A percentile compares a stretch with the other conserved stretches of the same genome.
Conservation (phyloP, 1,140 invertebrate species). For the Amyelois transitella region DNA sequence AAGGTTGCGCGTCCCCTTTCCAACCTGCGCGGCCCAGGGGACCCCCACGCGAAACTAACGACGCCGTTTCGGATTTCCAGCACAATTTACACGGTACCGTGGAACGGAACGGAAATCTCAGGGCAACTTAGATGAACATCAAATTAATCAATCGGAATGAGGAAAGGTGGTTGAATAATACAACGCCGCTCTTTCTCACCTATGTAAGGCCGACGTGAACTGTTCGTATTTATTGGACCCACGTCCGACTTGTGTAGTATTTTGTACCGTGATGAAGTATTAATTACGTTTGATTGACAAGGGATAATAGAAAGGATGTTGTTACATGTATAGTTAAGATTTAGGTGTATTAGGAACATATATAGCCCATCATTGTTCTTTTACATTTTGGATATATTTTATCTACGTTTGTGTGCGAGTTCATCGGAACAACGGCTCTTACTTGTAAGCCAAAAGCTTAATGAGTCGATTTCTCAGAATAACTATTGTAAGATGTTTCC, state of each 20-base stretch:
- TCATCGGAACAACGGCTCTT: too few species aligned
- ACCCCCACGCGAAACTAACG: conserved; percentile 58
- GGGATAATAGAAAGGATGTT: not conserved
- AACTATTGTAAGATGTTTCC: too few species aligned
- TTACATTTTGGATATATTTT: too few species aligned
- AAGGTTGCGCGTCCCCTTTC: conserved; percentile 52
- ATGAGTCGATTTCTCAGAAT: too few species aligned
- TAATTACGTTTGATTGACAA: not conserved
- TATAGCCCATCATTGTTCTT: too few species aligned
- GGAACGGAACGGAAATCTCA: conserved; percentile 33
- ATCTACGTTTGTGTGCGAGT: too few species aligned
- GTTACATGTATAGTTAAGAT: not conserved
- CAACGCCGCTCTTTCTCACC: conserved; percentile 22
- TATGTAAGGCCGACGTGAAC: conserved; percentile 3
- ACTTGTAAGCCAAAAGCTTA: too few species aligned
- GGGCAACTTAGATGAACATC: conserved; percentile 34
- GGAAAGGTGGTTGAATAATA: conserved; percentile 26
- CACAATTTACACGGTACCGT: conserved; percentile 56
- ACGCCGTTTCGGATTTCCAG: conserved; percentile 61
- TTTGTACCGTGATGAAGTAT: not conserved
- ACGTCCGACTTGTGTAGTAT: not conserved
- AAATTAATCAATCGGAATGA: conserved; percentile 38
- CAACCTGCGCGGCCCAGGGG: conserved; percentile 47
- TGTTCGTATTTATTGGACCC: not conserved
- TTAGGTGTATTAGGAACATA: too few species aligned